These are phyloP conservation scores for Chirona hameri DNA, from an alignment of 2,888 invertebrate species.

Conservation along the genomic window DNA sequence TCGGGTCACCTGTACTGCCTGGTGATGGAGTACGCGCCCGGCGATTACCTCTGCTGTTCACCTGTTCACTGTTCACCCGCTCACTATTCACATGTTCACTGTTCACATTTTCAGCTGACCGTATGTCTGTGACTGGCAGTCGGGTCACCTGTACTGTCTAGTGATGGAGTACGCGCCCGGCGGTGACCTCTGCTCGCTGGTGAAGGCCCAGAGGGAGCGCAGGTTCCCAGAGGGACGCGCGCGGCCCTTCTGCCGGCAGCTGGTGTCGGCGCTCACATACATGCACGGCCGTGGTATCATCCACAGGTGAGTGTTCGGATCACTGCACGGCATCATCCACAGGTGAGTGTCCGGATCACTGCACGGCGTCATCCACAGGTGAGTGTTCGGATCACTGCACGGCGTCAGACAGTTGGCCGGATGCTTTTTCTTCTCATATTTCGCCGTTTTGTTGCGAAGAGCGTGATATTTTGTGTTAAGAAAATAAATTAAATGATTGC, in stretches of 20 bases:
- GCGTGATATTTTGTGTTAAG: no score
- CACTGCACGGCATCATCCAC: slow-evolving; percentile 53
- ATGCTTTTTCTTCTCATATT: no score
- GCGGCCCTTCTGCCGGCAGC: slow-evolving; percentile 59
- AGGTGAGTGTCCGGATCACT: slow-evolving; percentile 51
- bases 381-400: slow-evolving; percentile 40
- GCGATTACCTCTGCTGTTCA: no score
- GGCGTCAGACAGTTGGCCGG: no score
- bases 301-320: slow-evolving; percentile 56
- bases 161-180: slow-evolving; percentile 69
- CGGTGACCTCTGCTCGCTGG: slow-evolving; percentile 64
- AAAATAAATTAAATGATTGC: no score
- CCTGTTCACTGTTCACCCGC: no score
- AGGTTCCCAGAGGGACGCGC: slow-evolving; percentile 57
- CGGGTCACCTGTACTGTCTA: slow-evolving; percentile 66
- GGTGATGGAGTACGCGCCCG: no score
- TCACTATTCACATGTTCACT: no score
- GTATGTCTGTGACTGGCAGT: slow-evolving; percentile 48
- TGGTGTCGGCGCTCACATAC: slow-evolving; percentile 63
- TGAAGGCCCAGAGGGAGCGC: slow-evolving; percentile 57
- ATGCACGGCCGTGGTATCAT: slow-evolving; percentile 65
- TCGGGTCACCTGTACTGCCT: no score
- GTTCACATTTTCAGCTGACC: no score
- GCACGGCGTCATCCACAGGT: slow-evolving; percentile 60
- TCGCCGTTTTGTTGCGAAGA: no score